These are phyloP conservation scores for Malaclemys terrapin DNA, from an alignment of 2,113 vertebrate species.

Conservation along the genomic window DNA sequence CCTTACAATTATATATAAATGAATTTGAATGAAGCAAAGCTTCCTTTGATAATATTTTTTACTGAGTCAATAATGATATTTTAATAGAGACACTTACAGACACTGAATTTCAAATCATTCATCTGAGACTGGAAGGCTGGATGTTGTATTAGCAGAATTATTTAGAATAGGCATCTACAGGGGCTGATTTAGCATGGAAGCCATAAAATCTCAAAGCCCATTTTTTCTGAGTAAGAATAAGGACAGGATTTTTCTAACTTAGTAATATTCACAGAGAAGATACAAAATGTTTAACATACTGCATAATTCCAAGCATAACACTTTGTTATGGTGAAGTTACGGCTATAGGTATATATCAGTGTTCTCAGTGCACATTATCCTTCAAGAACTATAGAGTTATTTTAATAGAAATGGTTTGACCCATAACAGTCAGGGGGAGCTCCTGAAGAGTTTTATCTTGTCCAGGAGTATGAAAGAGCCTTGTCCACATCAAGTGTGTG, in stretches of 20 bases:
- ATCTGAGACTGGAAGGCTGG: background rate
- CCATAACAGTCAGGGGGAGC: background rate
- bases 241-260: background rate
- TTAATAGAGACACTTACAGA: background rate
- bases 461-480: background rate
- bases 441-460: background rate
- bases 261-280: background rate
- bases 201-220: background rate
- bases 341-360: background rate
- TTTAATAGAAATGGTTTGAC: background rate
- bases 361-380: background rate
- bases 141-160: background rate
- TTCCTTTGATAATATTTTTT: background rate
- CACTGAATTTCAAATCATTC: background rate
- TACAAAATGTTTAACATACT: background rate
- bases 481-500: background rate
- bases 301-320: background rate
- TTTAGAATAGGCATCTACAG: background rate
- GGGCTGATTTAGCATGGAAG: background rate
- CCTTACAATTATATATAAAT: background rate
- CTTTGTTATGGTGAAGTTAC: fast-evolving
- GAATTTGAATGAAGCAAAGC: background rate
- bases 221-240: background rate
- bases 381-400: background rate
- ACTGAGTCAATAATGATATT: background rate